Evolutionary conservation across 2,888 invertebrate genomes (phyloP), one percentile per base, ranked within the genome.

Genomic region (Ochropacha duplaris): DNA sequence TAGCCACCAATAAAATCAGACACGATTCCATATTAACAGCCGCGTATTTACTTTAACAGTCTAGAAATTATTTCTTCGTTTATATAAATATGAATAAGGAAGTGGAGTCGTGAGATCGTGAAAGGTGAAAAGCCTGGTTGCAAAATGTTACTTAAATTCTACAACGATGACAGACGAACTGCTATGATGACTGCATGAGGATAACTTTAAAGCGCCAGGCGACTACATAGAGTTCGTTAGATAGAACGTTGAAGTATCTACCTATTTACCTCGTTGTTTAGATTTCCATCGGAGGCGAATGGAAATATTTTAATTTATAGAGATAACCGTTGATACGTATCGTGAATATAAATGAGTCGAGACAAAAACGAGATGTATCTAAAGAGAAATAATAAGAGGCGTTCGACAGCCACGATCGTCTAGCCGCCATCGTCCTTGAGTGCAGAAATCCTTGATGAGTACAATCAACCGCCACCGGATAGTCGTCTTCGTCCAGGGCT

Each of bases 391-490:
- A 91, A 91, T 89, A 90, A 90, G 88, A 89, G 84, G 77, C 87
- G 83, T 85, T 85, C 83, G 87, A 87, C 87, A 83, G 78, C 75
- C 75, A 79, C 84, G 83, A 83, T 87, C 83, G 90, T 86, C 91
- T 89, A 90, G 88, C 81, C 81, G 85, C 74, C 76, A 79, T 79
- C 90, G 92, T 92, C 92, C 92, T 92, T 92, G 92, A 91, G 87
- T 86, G 86, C 83, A 90, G 88, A 90, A 89, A 92, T 90, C 92
- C 92, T 92, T 91, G 92, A 92, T 92, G 92, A 90, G 92, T 91
- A 91, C 92, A 92, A 89, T 92, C 90, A 92, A 92, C 92, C 88
- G 90, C 90, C 90, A 88, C 90, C 86, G 91, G 88, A 87, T 87
- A 90, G 86, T 85, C 78, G 79, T 72, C 81, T 83, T 72, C 81